A percentile compares a stretch with the other conserved stretches of the same genome.
Evolutionary conservation across 2,888 invertebrate genomes (phyloP).

Genomic region (Gasteruption jaculator): DNA sequence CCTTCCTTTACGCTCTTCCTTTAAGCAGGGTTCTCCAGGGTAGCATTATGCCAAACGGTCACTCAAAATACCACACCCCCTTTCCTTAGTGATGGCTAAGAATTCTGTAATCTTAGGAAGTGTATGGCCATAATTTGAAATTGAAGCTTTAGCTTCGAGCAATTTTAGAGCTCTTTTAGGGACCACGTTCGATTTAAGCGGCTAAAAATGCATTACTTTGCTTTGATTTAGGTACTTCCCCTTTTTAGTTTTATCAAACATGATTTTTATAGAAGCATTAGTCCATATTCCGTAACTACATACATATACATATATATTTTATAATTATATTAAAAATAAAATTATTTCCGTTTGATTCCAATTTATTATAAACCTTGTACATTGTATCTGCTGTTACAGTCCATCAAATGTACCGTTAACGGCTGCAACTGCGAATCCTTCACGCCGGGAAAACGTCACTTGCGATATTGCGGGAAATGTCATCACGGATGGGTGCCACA

Average conservation of each 20-base stretch:
- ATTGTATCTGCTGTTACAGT: constrained; percentile 55
- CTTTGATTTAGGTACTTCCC: neutral
- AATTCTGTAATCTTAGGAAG: neutral
- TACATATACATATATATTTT: too few relatives aligned
- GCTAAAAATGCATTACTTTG: neutral
- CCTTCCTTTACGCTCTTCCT: too few relatives aligned
- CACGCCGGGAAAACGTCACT: constrained; percentile 63
- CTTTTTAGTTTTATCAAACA: too few relatives aligned
- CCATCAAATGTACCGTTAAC: constrained; percentile 63
- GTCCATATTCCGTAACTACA: too few relatives aligned
- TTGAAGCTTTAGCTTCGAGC: too few relatives aligned
- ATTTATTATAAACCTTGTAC: too few relatives aligned
- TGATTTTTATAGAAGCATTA: too few relatives aligned
- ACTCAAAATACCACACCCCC: constrained; percentile 40
- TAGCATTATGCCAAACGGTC: constrained; percentile 46
- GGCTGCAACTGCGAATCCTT: constrained; percentile 68
- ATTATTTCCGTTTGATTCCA: too few relatives aligned
- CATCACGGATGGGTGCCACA: constrained; percentile 73
- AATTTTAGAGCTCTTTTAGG: too few relatives aligned
- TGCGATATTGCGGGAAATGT: constrained; percentile 67
- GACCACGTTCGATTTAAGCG: too few relatives aligned
- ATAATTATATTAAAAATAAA: too few relatives aligned
- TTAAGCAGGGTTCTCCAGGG: constrained; percentile 39
- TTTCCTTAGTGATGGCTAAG: constrained; percentile 10
- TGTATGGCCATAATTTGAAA: too few relatives aligned